Evolutionary conservation across 1,140 invertebrate species (phyloP).

Genomic region (Metopolophium dirhodum): DNA sequence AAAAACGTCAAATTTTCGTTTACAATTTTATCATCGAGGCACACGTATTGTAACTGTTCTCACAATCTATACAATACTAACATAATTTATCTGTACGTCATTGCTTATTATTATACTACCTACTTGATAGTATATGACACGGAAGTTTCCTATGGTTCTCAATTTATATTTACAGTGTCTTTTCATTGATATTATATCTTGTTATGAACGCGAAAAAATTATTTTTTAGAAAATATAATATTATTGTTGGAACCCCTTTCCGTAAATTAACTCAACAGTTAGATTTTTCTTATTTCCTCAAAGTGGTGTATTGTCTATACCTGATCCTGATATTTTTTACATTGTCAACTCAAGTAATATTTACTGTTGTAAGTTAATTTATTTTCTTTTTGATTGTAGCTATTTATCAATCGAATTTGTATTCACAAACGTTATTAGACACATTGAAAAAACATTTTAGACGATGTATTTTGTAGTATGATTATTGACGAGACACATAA

Average conservation of each 20-base stretch:
- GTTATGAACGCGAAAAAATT: not conserved
- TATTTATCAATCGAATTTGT: not conserved
- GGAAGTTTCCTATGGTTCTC: not conserved
- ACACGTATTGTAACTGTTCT: too few relatives aligned
- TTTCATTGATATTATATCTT: not conserved
- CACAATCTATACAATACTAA: too few relatives aligned
- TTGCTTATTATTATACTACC: not conserved
- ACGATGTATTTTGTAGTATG: not conserved
- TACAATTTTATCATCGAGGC: too few relatives aligned
- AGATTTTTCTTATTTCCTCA: not conserved
- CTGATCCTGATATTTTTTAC: not conserved
- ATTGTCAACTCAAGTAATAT: not conserved
- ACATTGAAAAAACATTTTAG: not conserved
- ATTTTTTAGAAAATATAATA: not conserved
- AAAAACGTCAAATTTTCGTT: too few relatives aligned
- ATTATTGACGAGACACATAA: too few relatives aligned
- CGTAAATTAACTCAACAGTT: not conserved
- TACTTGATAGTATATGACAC: not conserved
- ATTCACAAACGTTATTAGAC: not conserved
- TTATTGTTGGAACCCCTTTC: not conserved
- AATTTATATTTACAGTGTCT: not conserved
- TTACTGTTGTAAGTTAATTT: not conserved
- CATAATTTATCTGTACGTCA: too few relatives aligned
- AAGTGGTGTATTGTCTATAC: not conserved
- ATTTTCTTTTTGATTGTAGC: not conserved